Evolutionary conservation across 2,113 vertebrate species (phyloP).

Genomic region (Chlorodrepanis virens): DNA sequence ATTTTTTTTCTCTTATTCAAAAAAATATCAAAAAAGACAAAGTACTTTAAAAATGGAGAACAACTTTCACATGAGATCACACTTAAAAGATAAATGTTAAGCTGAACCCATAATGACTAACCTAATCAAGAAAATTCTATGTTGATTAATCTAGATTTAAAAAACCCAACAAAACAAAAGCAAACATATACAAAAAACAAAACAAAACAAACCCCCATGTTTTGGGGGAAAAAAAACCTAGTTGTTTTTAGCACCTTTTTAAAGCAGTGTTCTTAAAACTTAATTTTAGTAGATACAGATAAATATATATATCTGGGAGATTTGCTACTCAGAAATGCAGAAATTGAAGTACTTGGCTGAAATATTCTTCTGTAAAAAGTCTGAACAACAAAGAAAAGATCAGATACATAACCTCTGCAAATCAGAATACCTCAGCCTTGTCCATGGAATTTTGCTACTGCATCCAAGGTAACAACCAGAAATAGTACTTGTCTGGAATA

Average conservation of each 20-base stretch:
- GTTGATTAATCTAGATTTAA: neutral
- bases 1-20: neutral
- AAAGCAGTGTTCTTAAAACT: neutral
- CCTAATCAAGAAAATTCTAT: neutral
- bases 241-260: fast-evolving
- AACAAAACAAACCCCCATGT: fast-evolving
- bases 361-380: neutral
- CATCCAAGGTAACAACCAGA: neutral
- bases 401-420: neutral
- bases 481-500: neutral
- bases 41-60: neutral
- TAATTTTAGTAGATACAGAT: neutral
- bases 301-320: neutral
- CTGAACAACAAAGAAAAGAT: neutral
- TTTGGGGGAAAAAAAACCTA: fast-evolving
- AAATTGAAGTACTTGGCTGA: neutral
- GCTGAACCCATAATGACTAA: neutral
- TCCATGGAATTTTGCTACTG: neutral
- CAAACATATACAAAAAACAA: neutral
- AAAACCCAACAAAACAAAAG: neutral
- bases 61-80: neutral
- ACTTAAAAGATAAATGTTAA: neutral
- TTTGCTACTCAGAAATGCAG: neutral
- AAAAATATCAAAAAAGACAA: neutral
- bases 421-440: neutral